Conservation (phyloP, 2,797 vertebrate species). For the Champsocephalus esox region DNA sequence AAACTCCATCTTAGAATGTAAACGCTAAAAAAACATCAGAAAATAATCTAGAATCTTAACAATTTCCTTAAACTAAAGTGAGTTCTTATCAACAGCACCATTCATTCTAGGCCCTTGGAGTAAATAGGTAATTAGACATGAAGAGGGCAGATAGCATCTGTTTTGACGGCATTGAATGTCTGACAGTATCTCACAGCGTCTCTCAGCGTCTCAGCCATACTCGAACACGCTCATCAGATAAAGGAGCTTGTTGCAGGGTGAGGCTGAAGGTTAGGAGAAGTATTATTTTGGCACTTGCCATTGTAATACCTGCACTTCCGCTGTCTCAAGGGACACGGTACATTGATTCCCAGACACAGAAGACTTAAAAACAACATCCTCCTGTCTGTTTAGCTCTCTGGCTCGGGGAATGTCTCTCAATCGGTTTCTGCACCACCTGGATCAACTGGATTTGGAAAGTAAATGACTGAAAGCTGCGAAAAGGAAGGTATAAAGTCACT, state of each 20-base stretch:
- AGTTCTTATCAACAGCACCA: conserved; percentile 51
- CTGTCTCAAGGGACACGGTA: conserved; percentile 66
- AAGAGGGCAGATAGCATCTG: conserved; percentile 83
- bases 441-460: conserved; percentile 68
- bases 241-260: conserved; percentile 65
- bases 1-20: neutral
- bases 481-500: conserved; percentile 22
- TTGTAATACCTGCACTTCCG: conserved; percentile 76
- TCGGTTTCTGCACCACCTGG: conserved; percentile 51
- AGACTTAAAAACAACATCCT: conserved; percentile 59
- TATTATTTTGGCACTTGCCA: conserved; percentile 67
- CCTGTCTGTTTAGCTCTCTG: conserved; percentile 33
- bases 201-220: conserved; percentile 64
- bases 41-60: conserved; percentile 19
- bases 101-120: conserved; percentile 56
- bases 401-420: conserved; percentile 36
- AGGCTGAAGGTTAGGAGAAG: conserved; percentile 69
- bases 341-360: conserved; percentile 71
- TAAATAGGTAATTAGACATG: conserved; percentile 84
- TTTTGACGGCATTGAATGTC: conserved; percentile 80
- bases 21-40: neutral
- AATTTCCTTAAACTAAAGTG: conserved; percentile 53
- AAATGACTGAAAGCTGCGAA: conserved; percentile 35
- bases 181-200: conserved; percentile 74
- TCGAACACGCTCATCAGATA: conserved; percentile 77